A percentile compares a stretch with the other conserved stretches of the same genome.
Evolutionary conservation across 2,113 vertebrate genomes (phyloP).

Genomic region (Cyprinodon tularosa): DNA sequence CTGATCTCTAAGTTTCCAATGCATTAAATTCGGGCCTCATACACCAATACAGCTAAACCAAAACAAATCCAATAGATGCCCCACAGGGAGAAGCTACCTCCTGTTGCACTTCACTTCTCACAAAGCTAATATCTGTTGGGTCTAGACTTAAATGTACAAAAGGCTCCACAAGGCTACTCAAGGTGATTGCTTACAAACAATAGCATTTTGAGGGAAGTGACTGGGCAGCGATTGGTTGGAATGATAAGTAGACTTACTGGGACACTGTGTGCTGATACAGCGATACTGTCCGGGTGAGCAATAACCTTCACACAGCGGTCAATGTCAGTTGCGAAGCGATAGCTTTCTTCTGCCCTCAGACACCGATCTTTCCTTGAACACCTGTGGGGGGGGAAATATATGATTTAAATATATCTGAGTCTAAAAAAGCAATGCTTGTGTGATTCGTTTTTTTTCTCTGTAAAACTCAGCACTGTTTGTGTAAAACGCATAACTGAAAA

Average conservation of each 20-base stretch:
- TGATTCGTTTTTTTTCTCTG: not conserved
- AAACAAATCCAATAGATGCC: constrained; percentile 19
- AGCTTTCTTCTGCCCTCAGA: constrained; percentile 83
- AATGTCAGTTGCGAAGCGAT: constrained; percentile 86
- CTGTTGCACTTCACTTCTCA: constrained; percentile 11
- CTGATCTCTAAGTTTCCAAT: constrained; percentile 14
- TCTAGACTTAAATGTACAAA: constrained; percentile 16
- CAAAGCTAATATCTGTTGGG: constrained; percentile 31
- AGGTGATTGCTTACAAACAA: constrained; percentile 48
- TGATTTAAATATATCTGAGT: not conserved
- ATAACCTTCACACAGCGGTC: constrained; percentile 86
- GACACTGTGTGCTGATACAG: constrained; percentile 88
- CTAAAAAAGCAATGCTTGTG: not conserved
- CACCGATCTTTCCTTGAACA: constrained; percentile 90
- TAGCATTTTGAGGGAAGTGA: constrained; percentile 32
- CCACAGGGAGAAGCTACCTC: constrained; percentile 5
- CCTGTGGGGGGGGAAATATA: constrained; percentile 68
- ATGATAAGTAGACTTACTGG: constrained; percentile 74
- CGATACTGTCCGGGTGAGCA: constrained; percentile 91
- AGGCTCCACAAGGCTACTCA: constrained; percentile 41
- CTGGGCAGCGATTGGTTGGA: constrained; percentile 31
- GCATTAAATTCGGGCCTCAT: constrained; percentile 15
- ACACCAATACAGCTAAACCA: constrained; percentile 7
- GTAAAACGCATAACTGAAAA: not conserved
- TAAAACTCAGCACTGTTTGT: not conserved